phyloP scores from a whole-genome alignment of 2,797 vertebrate genomes.

The Acanthopagrus latus region DNA sequence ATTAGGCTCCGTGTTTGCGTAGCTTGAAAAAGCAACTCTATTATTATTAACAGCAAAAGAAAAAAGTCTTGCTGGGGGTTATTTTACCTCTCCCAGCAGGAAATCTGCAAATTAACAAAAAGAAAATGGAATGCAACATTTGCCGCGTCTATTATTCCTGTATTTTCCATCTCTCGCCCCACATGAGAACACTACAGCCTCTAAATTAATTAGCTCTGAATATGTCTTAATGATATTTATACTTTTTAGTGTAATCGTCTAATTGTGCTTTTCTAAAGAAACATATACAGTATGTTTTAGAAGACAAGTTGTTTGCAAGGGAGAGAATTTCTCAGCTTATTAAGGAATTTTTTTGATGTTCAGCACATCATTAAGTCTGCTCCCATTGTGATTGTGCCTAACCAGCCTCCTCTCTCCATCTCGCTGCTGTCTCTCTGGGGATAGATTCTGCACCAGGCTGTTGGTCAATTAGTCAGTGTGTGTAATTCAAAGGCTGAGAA shows the following conservation, averaged over 20 bases:
- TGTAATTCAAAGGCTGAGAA: slow-evolving; percentile 77
- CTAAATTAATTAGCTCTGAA: slow-evolving; percentile 86
- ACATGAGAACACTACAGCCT: slow-evolving; percentile 72
- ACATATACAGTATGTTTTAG: slow-evolving; percentile 77
- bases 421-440: slow-evolving; percentile 74
- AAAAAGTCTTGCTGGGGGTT: slow-evolving; percentile 84
- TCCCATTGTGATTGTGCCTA: slow-evolving; percentile 80
- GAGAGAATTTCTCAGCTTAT: slow-evolving; percentile 74
- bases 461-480: slow-evolving; percentile 81
- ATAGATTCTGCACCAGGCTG: slow-evolving; percentile 73
- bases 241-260: slow-evolving; percentile 83
- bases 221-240: slow-evolving; percentile 88
- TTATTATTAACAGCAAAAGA: slow-evolving; percentile 84
- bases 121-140: slow-evolving; percentile 77
- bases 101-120: slow-evolving; percentile 79
- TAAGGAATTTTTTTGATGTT: slow-evolving; percentile 73
- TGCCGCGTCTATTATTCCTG: slow-evolving; percentile 68
- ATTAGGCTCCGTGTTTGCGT: slow-evolving; percentile 81
- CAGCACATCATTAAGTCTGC: slow-evolving; percentile 81
- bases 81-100: slow-evolving; percentile 86
- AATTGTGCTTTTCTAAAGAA: slow-evolving; percentile 78
- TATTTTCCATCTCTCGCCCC: slow-evolving; percentile 70
- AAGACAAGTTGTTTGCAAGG: slow-evolving; percentile 71
- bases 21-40: slow-evolving; percentile 83
- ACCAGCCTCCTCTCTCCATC: slow-evolving; percentile 74